A percentile compares a stretch with the other conserved stretches of the same genome.
These are phyloP conservation scores for Teleopsis dalmanni DNA, from an alignment of 1,140 invertebrate genomes.

Conservation along the genomic window DNA sequence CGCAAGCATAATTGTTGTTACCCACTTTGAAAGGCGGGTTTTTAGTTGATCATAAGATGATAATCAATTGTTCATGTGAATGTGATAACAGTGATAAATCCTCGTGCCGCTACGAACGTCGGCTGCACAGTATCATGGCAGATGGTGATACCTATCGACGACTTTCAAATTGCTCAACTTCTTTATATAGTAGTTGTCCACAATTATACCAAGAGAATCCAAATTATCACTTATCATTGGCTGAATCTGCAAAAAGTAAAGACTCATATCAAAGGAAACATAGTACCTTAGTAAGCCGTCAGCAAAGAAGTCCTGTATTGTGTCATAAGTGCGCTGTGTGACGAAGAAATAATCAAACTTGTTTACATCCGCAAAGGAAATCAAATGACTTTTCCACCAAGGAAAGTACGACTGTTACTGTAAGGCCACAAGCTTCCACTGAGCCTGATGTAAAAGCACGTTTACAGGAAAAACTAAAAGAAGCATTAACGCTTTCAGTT, in stretches of 20 bases:
- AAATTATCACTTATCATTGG: too few species aligned
- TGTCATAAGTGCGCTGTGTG: conserved; percentile 42
- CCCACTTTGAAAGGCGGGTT: too few species aligned
- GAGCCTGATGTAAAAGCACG: background rate
- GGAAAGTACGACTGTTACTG: background rate
- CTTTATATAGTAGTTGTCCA: conserved; percentile 38
- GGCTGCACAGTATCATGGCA: conserved; percentile 35
- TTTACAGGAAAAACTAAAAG: background rate
- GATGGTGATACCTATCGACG: conserved; percentile 31
- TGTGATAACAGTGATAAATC: conserved; percentile 41
- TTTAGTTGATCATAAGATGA: too few species aligned
- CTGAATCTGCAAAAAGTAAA: too few species aligned
- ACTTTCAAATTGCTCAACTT: conserved; percentile 37
- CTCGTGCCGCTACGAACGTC: conserved; percentile 14
- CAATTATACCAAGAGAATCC: conserved; percentile 21
- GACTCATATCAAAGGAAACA: conserved; percentile 6
- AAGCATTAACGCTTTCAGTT: conserved; percentile 2
- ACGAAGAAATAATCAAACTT: conserved; percentile 43
- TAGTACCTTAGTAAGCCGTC: conserved; percentile 9
- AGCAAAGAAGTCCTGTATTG: conserved; percentile 25
- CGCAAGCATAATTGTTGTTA: too few species aligned
- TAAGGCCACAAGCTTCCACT: background rate
- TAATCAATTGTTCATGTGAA: conserved; percentile 41
- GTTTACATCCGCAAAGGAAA: conserved; percentile 30
- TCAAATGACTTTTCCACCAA: too few species aligned